Conservation (phyloP, 2,797 vertebrate genomes). For the Hozukius guyotensis region DNA sequence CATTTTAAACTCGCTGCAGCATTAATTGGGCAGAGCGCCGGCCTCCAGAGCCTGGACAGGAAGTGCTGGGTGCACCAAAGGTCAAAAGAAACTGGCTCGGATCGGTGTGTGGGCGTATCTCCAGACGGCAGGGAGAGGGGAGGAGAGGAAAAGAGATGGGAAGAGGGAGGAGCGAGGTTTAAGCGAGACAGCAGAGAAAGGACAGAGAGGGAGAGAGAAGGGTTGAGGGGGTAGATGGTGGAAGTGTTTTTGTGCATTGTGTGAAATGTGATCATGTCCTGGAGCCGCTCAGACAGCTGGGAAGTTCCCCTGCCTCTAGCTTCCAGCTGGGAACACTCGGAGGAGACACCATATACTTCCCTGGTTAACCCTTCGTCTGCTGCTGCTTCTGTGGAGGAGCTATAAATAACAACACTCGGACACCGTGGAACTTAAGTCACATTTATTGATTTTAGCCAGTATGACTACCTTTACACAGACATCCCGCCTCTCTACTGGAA, state of each 20-base stretch:
- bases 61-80: slow-evolving; percentile 62
- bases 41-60: slow-evolving; percentile 62
- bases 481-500: slow-evolving; percentile 81
- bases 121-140: slow-evolving; percentile 33
- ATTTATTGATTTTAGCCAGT: slow-evolving; percentile 93
- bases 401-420: slow-evolving; percentile 58
- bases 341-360: slow-evolving; percentile 36
- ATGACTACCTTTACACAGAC: slow-evolving; percentile 93
- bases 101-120: slow-evolving; percentile 56
- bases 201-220: background rate
- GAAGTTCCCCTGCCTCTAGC: slow-evolving; percentile 62
- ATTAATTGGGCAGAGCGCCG: slow-evolving; percentile 43
- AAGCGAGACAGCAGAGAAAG: slow-evolving; percentile 9
- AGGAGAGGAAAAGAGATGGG: slow-evolving; percentile 1
- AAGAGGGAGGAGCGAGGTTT: slow-evolving; percentile 5
- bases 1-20: background rate
- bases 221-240: background rate
- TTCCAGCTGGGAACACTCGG: slow-evolving; percentile 67
- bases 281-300: slow-evolving; percentile 72
- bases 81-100: slow-evolving; percentile 60
- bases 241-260: slow-evolving; percentile 69
- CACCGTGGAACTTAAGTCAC: slow-evolving; percentile 78
- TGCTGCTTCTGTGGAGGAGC: background rate
- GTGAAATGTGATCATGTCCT: slow-evolving; percentile 76
- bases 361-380: slow-evolving; percentile 65